A percentile compares a stretch with the other conserved stretches of the same genome.
Evolutionary conservation across 2,113 vertebrate genomes (phyloP).

Genomic region (Petaurus breviceps): DNA sequence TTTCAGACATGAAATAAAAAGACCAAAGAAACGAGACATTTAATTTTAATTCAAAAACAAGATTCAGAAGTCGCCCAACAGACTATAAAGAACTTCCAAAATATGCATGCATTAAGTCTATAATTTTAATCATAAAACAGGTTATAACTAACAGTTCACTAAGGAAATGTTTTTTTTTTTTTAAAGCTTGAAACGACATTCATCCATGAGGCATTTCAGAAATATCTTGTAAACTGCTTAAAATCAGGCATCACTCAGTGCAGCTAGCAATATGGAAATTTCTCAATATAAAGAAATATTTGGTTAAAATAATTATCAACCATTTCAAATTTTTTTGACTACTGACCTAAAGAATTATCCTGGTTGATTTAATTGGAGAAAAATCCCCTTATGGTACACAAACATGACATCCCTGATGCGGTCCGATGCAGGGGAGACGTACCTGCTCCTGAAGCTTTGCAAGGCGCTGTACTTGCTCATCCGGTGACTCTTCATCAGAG

Average conservation of each 20-base stretch:
- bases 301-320: conserved; percentile 23
- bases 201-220: conserved; percentile 12
- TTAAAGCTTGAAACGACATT: background rate
- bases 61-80: background rate
- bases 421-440: background rate
- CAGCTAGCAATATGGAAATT: conserved; percentile 19
- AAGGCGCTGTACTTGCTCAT: conserved; percentile 81
- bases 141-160: background rate
- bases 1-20: conserved; percentile 44
- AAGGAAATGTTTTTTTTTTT: too few species aligned
- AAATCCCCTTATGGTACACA: background rate
- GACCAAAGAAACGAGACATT: background rate
- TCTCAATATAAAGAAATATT: conserved; percentile 25
- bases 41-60: background rate
- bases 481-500: conserved; percentile 83
- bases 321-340: background rate
- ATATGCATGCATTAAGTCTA: background rate
- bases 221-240: conserved; percentile 4
- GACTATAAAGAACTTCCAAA: background rate
- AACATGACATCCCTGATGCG: background rate
- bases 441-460: conserved; percentile 89
- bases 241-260: conserved; percentile 8
- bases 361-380: background rate
- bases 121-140: background rate
- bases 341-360: background rate